Base-by-base conservation (phyloP, 2,113 vertebrate species). In the Sprattus sprattus region DNA sequence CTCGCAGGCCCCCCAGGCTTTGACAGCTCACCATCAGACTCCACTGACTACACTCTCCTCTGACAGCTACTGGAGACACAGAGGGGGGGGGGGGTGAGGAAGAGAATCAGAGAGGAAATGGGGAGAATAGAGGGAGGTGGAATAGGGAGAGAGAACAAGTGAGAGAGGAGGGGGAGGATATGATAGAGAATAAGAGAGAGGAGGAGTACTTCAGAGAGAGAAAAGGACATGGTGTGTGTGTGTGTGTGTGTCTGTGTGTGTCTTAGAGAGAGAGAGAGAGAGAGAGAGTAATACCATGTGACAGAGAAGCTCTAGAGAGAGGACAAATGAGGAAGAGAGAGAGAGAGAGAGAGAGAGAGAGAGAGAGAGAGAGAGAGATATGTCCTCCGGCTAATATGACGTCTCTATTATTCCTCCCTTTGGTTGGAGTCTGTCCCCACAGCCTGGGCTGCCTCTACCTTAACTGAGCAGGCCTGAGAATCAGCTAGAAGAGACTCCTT, bases 211-310 rank as follows among this genome's bases (percentile, higher is more conserved):
- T 11, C 50, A 52, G 6, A 52, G 8, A 15, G 50, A 52, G 50
- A 52, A 3, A 11, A 15, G 50, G 15, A 52, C 50, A 52, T 52
- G 6, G 50, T 52, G 50, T 11, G 50, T 11, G 50, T 52, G 10
- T 86, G 86, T 91, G 82, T 85, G 83, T 87, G 88, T 91, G 88
- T 88, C 85, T 87, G 88, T 78, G 87, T 25, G 50, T 84, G 82
- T 22, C 2, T 5, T 3, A 54, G 52, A 16, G 52, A 16, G 50
- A 15, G 50, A 15, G 52, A 15, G 16, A 57, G 52, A 57, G 18
- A 60, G 54, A 60, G 18, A 60, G 54, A 20, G 22, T 60, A 60
- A 60, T 20, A 60, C 18, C 0, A 20, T 60, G 54, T 60, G 54
- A 60, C 54, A 60, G 54, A 60, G 54, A 22, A 57, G 20, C 54